Conservation (phyloP, 2,797 vertebrate genomes). For the Crocodylus rhombifer region DNA sequence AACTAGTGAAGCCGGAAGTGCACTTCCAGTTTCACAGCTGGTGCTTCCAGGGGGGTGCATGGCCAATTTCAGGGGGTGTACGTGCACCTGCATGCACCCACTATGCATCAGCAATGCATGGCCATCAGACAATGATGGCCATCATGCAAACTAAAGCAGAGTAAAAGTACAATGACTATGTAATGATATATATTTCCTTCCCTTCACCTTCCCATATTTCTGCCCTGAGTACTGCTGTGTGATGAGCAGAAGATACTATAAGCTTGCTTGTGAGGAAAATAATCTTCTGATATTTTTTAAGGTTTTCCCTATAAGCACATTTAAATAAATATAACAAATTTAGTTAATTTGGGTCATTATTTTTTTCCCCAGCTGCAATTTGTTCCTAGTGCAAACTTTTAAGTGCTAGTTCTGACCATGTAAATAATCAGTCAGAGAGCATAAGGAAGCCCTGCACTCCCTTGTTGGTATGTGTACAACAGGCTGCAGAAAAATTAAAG, state of each 20-base stretch:
- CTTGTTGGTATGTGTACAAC: too few relatives aligned
- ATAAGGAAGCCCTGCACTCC: neutral
- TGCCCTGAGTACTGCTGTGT: neutral
- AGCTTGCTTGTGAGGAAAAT: neutral
- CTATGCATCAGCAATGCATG: too few relatives aligned
- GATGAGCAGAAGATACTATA: neutral
- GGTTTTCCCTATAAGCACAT: neutral
- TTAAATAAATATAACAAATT: neutral
- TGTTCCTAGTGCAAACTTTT: neutral
- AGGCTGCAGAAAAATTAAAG: too few relatives aligned
- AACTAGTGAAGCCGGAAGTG: too few relatives aligned
- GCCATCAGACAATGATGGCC: too few relatives aligned
- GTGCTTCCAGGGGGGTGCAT: too few relatives aligned
- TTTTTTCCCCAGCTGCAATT: neutral
- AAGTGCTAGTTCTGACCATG: neutral
- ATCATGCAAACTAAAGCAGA: neutral
- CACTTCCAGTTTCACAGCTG: too few relatives aligned
- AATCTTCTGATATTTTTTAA: neutral
- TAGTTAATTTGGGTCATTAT: neutral
- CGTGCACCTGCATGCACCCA: too few relatives aligned
- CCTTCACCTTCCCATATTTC: neutral
- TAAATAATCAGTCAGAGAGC: neutral
- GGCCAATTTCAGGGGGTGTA: too few relatives aligned
- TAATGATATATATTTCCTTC: neutral
- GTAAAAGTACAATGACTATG: neutral